Percentiles rank a stretch among this genome's conserved stretches.
These are phyloP conservation scores for Coelinius sp. DNA, from an alignment of 2,888 invertebrate genomes.

Conservation along the genomic window DNA sequence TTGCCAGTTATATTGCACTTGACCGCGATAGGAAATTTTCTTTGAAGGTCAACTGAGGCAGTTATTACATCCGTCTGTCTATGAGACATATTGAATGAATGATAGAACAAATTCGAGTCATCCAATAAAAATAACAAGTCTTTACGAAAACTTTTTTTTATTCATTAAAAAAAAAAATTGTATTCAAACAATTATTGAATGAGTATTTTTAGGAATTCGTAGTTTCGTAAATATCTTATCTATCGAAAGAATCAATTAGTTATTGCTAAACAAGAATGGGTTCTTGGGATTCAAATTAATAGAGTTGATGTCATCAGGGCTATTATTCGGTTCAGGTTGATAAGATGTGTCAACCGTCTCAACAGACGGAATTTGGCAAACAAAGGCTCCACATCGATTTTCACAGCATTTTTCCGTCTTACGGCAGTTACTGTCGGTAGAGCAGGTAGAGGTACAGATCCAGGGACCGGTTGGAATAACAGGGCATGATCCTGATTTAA, in stretches of 20 bases:
- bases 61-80: no score
- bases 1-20: neutral
- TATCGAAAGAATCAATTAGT: constrained; percentile 18
- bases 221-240: neutral
- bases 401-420: constrained; percentile 73
- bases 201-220: no score
- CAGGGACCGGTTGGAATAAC: constrained; percentile 72
- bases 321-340: constrained; percentile 35
- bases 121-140: neutral
- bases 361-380: constrained; percentile 68
- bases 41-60: neutral
- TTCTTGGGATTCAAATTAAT: constrained; percentile 33
- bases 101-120: no score
- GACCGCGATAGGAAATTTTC: neutral
- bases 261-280: constrained; percentile 39
- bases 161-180: no score
- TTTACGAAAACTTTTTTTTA: no score
- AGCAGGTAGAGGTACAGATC: constrained; percentile 74
- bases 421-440: constrained; percentile 73
- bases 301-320: constrained; percentile 22
- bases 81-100: neutral
- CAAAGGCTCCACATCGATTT: constrained; percentile 74
- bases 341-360: constrained; percentile 31
- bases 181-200: neutral
- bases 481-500: constrained; percentile 73